Evolutionary conservation across 2,797 vertebrate genomes (phyloP).

Genomic region (Potorous gilbertii): DNA sequence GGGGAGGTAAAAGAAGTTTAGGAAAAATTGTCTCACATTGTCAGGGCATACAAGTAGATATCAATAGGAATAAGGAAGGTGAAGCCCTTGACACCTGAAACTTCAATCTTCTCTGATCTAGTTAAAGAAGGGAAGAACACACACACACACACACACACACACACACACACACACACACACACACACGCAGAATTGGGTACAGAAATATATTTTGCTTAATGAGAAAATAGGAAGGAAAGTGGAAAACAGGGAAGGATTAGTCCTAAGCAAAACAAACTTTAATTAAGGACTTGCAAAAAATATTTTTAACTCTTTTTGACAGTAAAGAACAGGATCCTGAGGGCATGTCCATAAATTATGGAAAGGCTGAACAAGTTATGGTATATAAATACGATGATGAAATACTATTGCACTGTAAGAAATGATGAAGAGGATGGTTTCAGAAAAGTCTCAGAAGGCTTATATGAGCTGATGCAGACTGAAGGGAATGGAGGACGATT

Average conservation of each 20-base stretch:
- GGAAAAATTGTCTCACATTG: not conserved
- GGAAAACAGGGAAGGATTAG: not conserved
- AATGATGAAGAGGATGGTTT: not conserved
- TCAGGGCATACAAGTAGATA: not conserved
- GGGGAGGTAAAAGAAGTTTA: not conserved
- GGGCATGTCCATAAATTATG: not conserved
- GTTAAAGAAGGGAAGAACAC: not conserved
- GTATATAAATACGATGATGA: not conserved
- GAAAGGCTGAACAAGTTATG: not conserved
- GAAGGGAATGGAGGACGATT: not conserved
- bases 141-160: not conserved
- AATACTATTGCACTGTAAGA: not conserved
- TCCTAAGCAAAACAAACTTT: not conserved
- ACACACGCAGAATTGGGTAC: not conserved
- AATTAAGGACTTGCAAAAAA: not conserved
- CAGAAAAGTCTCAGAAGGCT: not conserved
- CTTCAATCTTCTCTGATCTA: not conserved
- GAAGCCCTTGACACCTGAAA: not conserved
- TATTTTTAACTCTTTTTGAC: not conserved
- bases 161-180: not conserved
- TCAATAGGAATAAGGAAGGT: not conserved
- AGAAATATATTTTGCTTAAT: not conserved
- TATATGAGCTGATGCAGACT: not conserved
- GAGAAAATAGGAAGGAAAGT: not conserved
- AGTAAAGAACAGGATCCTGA: not conserved